Evolutionary conservation across 2,797 vertebrate species (phyloP), one percentile per base, ranked within the genome.

Genomic region (Falco columbarius): DNA sequence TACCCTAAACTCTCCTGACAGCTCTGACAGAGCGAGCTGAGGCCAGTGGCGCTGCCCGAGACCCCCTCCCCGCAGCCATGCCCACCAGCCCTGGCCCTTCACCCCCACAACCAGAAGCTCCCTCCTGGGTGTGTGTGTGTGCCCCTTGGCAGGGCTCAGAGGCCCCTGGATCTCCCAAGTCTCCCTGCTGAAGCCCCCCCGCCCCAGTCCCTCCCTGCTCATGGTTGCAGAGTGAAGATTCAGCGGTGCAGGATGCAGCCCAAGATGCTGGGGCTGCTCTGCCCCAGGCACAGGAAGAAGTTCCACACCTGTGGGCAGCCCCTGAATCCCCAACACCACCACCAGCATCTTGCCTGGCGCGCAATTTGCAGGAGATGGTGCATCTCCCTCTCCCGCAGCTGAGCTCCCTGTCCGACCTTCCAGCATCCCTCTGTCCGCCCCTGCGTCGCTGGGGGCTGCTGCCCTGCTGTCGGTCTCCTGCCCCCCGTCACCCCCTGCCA

Each of bases 61-160:
- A 75, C 42, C 29, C 47, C 42, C 19, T 30, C 0, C 1, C 42
- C 0, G 0, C 0, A 4, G 27, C 49, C 0, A 0, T 81, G 19
- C 30, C 61, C 30, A 18, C 52, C 77, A 63, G 12, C 23, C 34
- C 77, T 32, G 73, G 32, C 29, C 51, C 12, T 73, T 73, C 2
- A 0, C 5, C 16, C 30, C 52, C 1, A 0, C 22, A 63, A 3
- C 26, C 21, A 4, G 29, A 38, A 26, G 21, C n/a, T 66, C 26
- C 18, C 21, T 76, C 54, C 26, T 9, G 13, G 29, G 38, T 12
- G 4, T 10, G 36, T 10, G 36, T 36, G 36, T 36, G 36, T 70
- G 34, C 3, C 34, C 20, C 29, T 30, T 3, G 11, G 34, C 0
- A 4, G 42, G 18, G 29, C 40, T 89, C 76, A 65, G 80, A 29